A percentile compares a stretch with the other conserved stretches of the same genome.
phyloP scores from a whole-genome alignment of 2,113 vertebrate species.

The Osmerus eperlanus region DNA sequence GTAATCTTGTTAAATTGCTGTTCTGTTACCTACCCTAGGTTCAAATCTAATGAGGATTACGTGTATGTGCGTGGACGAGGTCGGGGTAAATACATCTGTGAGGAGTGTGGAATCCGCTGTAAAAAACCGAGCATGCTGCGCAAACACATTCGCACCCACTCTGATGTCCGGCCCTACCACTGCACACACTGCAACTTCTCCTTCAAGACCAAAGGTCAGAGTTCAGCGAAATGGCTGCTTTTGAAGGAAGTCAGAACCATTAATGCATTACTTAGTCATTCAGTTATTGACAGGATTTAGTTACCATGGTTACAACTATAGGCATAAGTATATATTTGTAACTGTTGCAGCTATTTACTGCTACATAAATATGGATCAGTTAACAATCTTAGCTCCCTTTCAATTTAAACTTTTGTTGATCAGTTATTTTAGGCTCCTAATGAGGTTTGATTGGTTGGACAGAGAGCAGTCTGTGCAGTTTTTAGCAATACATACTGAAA shows the following conservation, averaged over 20 bases:
- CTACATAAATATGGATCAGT: slow-evolving; percentile 66
- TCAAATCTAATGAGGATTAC: slow-evolving; percentile 98
- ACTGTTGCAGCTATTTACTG: background rate
- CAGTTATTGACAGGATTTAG: too few species aligned
- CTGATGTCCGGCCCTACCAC: slow-evolving; percentile 94
- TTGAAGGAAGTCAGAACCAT: too few species aligned
- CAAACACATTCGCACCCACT: slow-evolving; percentile 98
- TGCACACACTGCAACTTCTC: slow-evolving; percentile 97
- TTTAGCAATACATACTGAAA: too few species aligned
- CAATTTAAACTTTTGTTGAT: too few species aligned
- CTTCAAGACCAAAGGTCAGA: slow-evolving; percentile 97
- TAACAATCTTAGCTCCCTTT: too few species aligned
- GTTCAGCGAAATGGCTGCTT: background rate
- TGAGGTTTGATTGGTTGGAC: too few species aligned
- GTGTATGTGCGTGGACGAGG: slow-evolving; percentile 96
- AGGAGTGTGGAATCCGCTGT: slow-evolving; percentile 97
- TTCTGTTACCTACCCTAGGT: background rate
- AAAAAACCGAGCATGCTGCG: slow-evolving; percentile 99
- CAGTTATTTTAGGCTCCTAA: too few species aligned
- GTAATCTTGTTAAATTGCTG: too few species aligned
- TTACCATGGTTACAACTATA: too few species aligned
- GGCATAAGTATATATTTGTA: background rate
- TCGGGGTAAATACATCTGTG: slow-evolving; percentile 96
- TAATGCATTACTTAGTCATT: too few species aligned
- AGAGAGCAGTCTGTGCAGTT: too few species aligned